Evolutionary conservation across 2,797 vertebrate species (phyloP).

Genomic region (Luscinia luscinia): DNA sequence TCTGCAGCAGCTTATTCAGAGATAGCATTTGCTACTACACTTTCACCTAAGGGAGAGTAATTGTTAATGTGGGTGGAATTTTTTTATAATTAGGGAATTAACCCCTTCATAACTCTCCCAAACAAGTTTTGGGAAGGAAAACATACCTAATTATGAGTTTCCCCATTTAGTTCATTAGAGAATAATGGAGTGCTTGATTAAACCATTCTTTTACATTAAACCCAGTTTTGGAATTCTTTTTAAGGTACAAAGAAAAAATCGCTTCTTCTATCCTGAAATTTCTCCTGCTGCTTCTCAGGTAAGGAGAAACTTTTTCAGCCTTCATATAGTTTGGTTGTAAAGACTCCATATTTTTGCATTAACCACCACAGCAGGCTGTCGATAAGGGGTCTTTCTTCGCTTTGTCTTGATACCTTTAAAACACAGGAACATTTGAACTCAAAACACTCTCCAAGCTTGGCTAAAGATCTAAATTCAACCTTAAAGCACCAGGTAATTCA

Average conservation of each 20-base stretch:
- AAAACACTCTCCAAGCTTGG: background rate
- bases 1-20: background rate
- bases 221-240: background rate
- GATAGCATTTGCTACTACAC: background rate
- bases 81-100: slow-evolving; percentile 16
- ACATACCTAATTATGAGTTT: background rate
- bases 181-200: background rate
- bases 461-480: slow-evolving; percentile 50
- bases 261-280: background rate
- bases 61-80: background rate
- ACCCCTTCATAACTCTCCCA: background rate
- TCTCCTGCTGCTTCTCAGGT: background rate
- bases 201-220: background rate
- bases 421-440: slow-evolving; percentile 38
- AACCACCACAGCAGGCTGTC: background rate
- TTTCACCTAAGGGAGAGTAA: slow-evolving; percentile 4
- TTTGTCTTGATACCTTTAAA: slow-evolving; percentile 62
- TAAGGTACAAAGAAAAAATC: background rate
- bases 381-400: background rate
- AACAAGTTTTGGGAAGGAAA: background rate
- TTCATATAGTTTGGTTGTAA: slow-evolving; percentile 25
- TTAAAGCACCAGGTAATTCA: slow-evolving; percentile 47
- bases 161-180: background rate
- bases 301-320: slow-evolving; percentile 33
- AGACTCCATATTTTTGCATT: slow-evolving; percentile 37